Evolutionary conservation across 1,140 invertebrate species (phyloP), one percentile per base, ranked within the genome.

Genomic region (Drosophila burlai): DNA sequence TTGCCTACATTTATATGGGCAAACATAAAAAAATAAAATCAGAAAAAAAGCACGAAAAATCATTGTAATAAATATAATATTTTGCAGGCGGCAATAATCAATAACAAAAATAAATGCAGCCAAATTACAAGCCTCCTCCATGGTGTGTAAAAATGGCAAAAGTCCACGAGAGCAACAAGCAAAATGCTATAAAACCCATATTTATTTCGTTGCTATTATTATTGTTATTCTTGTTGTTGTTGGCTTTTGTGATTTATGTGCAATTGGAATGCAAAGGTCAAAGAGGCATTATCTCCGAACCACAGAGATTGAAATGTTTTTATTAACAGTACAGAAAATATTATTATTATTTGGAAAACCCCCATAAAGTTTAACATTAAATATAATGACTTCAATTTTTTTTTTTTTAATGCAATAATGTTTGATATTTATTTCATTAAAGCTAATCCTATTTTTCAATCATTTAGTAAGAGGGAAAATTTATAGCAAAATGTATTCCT

Each of bases 231-330:
- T 52, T 47, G 21, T 24, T 46, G 43, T 47, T 47, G n/a, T 58
- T 66, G 38, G 2, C 38, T 43, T 34, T 52, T 54, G 46, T 78
- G 58, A 79, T 79, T 79, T 64, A 77, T 79, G 54, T 63, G 24
- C 54, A 72, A 38, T 72, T 46, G 54, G 47, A 78, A 67, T 78
- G 75, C 75, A 79, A 79, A 79, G 76, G 76, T 79, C 76, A 79
- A 18, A 21, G 24, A 9, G 40, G 45, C 24, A 34, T 46, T 42
- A 71, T 59, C 52, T 72, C 34, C 31, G 34, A 69, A 36, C 40
- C 16, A 8, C 34, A 40, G 13, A 29, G 40, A 71, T 47, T 34
- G 10, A 18, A 40, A 13, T 8, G 40, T 38, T 29, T 36, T 52
- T 52, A 31, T 45, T 5, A 38, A 29, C n/a, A 36, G 18, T 15